These are phyloP conservation scores for Coptotermes formosanus DNA, from an alignment of 1,140 invertebrate species.

Conservation along the genomic window DNA sequence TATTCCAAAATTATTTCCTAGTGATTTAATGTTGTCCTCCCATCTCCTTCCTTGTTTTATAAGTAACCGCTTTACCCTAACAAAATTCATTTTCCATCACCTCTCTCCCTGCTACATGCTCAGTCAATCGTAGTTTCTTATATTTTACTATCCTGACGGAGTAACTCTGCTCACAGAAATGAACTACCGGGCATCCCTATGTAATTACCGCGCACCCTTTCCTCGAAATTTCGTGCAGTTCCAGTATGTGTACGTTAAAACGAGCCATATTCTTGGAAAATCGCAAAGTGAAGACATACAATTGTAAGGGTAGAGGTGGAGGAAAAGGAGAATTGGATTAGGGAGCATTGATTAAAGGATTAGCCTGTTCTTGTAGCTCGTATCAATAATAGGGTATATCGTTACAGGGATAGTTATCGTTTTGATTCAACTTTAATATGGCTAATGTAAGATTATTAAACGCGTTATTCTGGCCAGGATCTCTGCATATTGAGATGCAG, in stretches of 20 bases:
- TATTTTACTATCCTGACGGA: too few relatives aligned
- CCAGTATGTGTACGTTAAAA: not conserved
- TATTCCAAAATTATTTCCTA: too few relatives aligned
- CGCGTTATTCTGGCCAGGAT: not conserved
- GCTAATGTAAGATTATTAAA: not conserved
- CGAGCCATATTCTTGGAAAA: not conserved
- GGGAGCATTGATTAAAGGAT: not conserved
- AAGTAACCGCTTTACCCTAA: too few relatives aligned
- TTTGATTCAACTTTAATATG: not conserved
- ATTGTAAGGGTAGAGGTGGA: not conserved
- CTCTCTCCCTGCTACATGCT: too few relatives aligned
- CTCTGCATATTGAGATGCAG: not conserved
- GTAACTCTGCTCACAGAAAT: too few relatives aligned
- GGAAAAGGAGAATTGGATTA: not conserved
- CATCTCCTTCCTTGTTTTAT: too few relatives aligned
- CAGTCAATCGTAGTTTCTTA: too few relatives aligned
- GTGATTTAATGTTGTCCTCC: too few relatives aligned
- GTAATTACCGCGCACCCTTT: not conserved
- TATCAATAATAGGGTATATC: not conserved
- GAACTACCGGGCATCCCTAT: too few relatives aligned
- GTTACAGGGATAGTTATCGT: not conserved
- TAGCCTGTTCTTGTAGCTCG: not conserved
- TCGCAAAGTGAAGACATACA: not conserved
- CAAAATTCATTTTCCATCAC: too few relatives aligned
- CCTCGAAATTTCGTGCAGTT: not conserved